Base-by-base conservation (phyloP, 2,888 invertebrate genomes). In the Eremobia ochroleuca region DNA sequence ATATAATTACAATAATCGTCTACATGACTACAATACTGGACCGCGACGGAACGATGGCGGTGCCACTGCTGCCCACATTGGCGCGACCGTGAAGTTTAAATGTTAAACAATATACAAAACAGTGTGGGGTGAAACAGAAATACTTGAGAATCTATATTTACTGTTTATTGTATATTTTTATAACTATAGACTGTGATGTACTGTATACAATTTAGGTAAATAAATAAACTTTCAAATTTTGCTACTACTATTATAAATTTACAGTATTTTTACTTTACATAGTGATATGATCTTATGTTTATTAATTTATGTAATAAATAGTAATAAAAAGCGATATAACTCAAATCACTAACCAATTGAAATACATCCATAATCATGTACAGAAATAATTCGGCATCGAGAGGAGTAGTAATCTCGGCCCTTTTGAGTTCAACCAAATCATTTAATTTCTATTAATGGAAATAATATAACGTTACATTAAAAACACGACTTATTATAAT, bases 1-100 rank as follows among this genome's bases (percentile, higher is more conserved):
- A 94, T 95, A 95, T 95, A 95, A 94, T 94, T 94, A 95, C 94
- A 95, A 90, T 91, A 88, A 88, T 90, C 88, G 88, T 89, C 87
- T 90, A 91, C 77, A 90, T 88, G 90, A 92, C 92, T 93, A 84
- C 73, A 78, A 77, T 78, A 73, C 67, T 58, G 64, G 65, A 61
- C 68, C 67, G 77, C 68, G 28, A 71, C 77, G 62, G 65, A 46
- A 31, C 72, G 13, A 18, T 21, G 21, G 52, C 46, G 37, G 13
- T 40, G 52, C 49, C n/a, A 25, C n/a, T 43, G 8, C 43, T 31
- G 72, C 52, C 46, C 49, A 40, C 65, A 37, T 40, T 70, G 52
- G 34, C n/a, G 62, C 69, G 77, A 68, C 67, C 72, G 73, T 77
- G 52, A 76, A 82, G 43, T 76, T 80, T 72, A 79, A 83, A 77